Evolutionary conservation across 2,888 invertebrate genomes (phyloP).

Genomic region (Amiota mariae): DNA sequence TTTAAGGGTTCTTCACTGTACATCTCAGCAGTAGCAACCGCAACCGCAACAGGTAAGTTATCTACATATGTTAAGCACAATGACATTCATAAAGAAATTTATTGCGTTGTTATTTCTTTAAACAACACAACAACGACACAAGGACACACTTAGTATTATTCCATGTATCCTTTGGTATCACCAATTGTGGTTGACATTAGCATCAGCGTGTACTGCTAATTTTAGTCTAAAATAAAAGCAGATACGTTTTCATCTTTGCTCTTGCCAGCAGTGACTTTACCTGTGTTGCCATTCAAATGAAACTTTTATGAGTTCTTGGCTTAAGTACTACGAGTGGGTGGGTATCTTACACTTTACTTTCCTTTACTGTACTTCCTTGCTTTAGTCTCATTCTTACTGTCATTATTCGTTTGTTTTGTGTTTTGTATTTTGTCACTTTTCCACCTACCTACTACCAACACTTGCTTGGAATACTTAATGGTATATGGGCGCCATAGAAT

Average conservation of each 20-base stretch:
- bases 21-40: not conserved
- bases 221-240: conserved; percentile 38
- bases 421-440: conserved; percentile 45
- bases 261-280: conserved; percentile 42
- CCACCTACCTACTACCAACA: conserved; percentile 30
- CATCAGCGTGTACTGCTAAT: conserved; percentile 61
- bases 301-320: conserved; percentile 47
- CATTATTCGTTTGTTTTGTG: conserved; percentile 19
- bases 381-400: not conserved
- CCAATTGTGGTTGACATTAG: not conserved
- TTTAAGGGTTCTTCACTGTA: not conserved
- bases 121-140: no score
- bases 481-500: conserved; percentile 48
- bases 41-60: conserved; percentile 12
- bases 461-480: not conserved
- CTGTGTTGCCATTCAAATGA: conserved; percentile 54
- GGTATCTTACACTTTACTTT: not conserved
- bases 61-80: not conserved
- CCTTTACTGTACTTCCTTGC: conserved; percentile 25
- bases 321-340: no score
- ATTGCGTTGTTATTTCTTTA: no score
- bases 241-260: no score
- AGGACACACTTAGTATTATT: no score
- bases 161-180: no score
- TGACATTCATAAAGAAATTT: no score